These are phyloP conservation scores for Enteromius fasciolatus DNA, from an alignment of 2,797 vertebrate genomes.

Conservation along the genomic window DNA sequence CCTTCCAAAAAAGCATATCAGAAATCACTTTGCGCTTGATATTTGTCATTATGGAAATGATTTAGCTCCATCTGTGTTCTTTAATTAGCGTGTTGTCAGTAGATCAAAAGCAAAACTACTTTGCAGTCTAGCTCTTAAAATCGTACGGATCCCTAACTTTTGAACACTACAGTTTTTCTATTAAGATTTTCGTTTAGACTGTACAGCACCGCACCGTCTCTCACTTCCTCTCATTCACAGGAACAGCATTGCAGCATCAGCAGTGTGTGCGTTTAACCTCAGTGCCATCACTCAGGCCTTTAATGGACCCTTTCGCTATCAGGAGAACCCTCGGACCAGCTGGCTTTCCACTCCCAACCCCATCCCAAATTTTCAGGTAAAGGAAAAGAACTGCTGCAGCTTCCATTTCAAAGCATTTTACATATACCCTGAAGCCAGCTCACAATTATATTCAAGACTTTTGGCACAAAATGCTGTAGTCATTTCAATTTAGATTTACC, in stretches of 20 bases:
- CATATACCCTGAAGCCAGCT: neutral
- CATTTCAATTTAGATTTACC: neutral
- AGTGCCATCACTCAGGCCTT: constrained; percentile 90
- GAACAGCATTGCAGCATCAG: constrained; percentile 95
- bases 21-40: neutral
- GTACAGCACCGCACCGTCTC: neutral
- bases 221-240: constrained; percentile 66
- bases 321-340: constrained; percentile 93
- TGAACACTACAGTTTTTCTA: neutral
- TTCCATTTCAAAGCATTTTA: neutral
- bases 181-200: neutral
- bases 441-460: neutral
- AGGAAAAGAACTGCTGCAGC: neutral
- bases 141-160: neutral
- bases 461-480: neutral
- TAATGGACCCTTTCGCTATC: constrained; percentile 92
- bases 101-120: neutral
- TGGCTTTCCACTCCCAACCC: constrained; percentile 95
- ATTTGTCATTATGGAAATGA: neutral
- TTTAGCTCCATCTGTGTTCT: neutral
- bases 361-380: constrained; percentile 93
- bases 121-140: neutral
- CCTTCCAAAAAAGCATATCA: neutral
- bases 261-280: constrained; percentile 94
- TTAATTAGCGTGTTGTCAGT: neutral